Percentiles rank a stretch among this genome's conserved stretches.
Conservation (phyloP, 2,113 vertebrate species). For the Zingel zingel region DNA sequence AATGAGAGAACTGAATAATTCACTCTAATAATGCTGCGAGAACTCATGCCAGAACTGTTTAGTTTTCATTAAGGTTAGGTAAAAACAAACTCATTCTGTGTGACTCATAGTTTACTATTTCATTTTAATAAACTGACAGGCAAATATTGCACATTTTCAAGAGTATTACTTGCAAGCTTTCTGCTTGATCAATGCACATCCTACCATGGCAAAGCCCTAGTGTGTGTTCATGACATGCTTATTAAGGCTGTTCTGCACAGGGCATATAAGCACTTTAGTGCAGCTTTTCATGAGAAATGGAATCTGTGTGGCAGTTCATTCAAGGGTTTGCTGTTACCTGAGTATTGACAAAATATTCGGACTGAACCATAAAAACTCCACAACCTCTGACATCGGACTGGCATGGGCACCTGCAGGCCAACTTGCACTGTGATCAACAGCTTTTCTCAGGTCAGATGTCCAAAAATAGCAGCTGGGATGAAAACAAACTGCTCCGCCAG, state of each 20-base stretch:
- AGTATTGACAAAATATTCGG: slow-evolving; percentile 4
- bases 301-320: slow-evolving; percentile 45
- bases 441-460: not conserved
- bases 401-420: not conserved
- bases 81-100: slow-evolving; percentile 46
- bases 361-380: slow-evolving; percentile 4
- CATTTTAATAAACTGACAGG: slow-evolving; percentile 28
- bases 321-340: slow-evolving; percentile 6
- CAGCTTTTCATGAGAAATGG: slow-evolving; percentile 38
- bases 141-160: slow-evolving; percentile 24
- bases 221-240: slow-evolving; percentile 47
- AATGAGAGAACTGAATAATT: slow-evolving; percentile 41
- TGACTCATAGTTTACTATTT: slow-evolving; percentile 60
- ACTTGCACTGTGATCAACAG: not conserved
- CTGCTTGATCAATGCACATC: slow-evolving; percentile 46
- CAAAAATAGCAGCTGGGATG: slow-evolving; percentile 36
- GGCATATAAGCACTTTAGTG: slow-evolving; percentile 31
- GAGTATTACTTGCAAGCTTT: not conserved
- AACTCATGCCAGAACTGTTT: slow-evolving; percentile 38
- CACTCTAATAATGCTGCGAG: slow-evolving; percentile 1
- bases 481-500: slow-evolving; percentile 1
- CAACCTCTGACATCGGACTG: slow-evolving; percentile 19
- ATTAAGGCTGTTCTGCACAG: slow-evolving; percentile 43
- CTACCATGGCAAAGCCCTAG: not conserved
- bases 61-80: slow-evolving; percentile 55